phyloP scores from a whole-genome alignment of 1,140 invertebrate species.

The Heliconius congener region DNA sequence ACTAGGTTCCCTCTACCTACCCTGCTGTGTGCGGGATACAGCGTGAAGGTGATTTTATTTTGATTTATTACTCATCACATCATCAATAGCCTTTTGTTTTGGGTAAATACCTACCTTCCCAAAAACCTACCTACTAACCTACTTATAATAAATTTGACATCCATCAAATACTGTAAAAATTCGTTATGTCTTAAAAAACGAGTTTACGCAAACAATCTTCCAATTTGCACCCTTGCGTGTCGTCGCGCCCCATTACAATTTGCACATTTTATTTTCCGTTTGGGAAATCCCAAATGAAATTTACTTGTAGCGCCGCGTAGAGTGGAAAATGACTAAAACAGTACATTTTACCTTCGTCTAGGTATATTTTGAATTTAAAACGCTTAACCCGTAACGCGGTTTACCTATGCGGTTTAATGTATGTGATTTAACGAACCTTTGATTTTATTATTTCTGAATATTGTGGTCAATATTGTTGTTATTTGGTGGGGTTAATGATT shows the following conservation, averaged over 20 bases:
- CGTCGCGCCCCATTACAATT: conserved; percentile 40
- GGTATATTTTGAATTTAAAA: conserved; percentile 29
- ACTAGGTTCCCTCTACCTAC: too few species aligned
- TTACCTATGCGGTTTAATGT: conserved; percentile 18
- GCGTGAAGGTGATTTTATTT: too few species aligned
- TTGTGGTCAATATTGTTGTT: background rate
- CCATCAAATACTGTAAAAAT: conserved; percentile 17
- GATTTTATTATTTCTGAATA: background rate
- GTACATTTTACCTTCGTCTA: conserved; percentile 27
- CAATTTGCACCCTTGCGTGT: conserved; percentile 36
- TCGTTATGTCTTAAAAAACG: conserved; percentile 25
- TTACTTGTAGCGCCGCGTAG: conserved; percentile 31
- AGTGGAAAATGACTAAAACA: conserved; percentile 37
- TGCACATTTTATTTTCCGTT: conserved; percentile 47
- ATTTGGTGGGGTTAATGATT: too few species aligned
- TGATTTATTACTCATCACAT: too few species aligned
- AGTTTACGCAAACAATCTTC: conserved; percentile 38
- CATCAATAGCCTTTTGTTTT: too few species aligned
- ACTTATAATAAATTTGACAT: conserved; percentile 11
- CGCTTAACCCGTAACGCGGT: conserved; percentile 24
- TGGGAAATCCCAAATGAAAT: conserved; percentile 44
- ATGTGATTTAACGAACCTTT: background rate
- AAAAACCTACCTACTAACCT: too few species aligned
- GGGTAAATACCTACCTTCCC: too few species aligned
- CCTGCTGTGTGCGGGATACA: too few species aligned